These are phyloP conservation scores for Nycticryphes semicollaris DNA, from an alignment of 2,113 vertebrate genomes.

Conservation along the genomic window DNA sequence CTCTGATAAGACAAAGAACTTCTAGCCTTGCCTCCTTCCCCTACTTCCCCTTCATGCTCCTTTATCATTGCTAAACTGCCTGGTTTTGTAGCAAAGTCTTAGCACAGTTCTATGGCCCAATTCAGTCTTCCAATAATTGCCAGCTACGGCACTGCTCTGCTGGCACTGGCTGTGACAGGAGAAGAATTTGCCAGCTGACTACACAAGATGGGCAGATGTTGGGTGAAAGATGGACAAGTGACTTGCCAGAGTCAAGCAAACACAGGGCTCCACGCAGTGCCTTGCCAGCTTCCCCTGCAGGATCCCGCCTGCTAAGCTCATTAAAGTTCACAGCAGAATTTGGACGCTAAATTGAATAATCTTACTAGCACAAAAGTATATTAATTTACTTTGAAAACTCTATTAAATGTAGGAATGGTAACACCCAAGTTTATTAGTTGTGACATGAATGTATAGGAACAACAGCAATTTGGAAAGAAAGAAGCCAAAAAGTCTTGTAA, in stretches of 20 bases:
- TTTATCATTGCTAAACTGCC: background rate
- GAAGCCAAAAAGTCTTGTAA: background rate
- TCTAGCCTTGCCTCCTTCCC: background rate
- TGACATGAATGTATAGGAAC: background rate
- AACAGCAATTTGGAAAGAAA: background rate
- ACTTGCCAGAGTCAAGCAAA: background rate
- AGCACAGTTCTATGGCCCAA: background rate
- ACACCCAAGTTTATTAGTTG: background rate
- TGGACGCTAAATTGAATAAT: background rate
- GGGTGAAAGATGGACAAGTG: background rate
- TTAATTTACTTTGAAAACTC: constrained; percentile 12
- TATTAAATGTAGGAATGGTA: background rate
- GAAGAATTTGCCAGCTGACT: background rate
- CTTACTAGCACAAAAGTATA: background rate
- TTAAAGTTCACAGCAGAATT: constrained; percentile 4
- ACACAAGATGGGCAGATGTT: background rate
- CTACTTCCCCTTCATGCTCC: background rate
- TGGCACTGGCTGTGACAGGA: background rate
- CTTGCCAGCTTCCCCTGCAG: background rate
- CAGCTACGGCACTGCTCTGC: background rate
- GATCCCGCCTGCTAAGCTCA: background rate
- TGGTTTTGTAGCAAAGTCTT: background rate
- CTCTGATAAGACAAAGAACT: background rate
- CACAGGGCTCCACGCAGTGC: background rate
- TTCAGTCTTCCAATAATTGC: background rate